phyloP scores from a whole-genome alignment of 2,113 vertebrate genomes.

The Microtus ochrogaster region DNA sequence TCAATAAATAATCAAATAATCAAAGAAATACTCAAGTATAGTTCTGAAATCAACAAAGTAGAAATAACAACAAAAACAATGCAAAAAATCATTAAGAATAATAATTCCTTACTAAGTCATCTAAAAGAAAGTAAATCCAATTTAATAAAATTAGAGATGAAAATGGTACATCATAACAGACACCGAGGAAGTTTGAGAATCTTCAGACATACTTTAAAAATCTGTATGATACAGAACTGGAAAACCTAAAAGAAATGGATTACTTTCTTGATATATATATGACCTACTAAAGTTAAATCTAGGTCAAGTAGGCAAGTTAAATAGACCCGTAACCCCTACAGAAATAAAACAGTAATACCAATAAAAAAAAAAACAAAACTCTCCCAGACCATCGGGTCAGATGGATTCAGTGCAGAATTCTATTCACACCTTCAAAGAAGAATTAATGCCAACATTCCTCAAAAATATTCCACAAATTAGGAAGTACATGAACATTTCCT shows the following conservation, averaged over 20 bases:
- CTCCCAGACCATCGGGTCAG: background rate
- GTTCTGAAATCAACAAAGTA: background rate
- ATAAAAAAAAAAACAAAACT: background rate
- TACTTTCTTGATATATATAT: background rate
- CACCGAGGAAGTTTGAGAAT: no score
- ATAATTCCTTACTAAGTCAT: background rate
- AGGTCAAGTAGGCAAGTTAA: background rate
- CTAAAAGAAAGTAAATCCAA: background rate
- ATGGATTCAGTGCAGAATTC: background rate
- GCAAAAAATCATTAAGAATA: background rate
- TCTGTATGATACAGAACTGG: background rate
- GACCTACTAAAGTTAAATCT: background rate
- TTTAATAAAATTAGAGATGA: background rate
- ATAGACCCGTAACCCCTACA: background rate
- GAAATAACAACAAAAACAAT: background rate
- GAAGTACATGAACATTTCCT: background rate
- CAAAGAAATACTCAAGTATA: background rate
- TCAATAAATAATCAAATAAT: no score
- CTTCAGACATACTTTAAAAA: background rate
- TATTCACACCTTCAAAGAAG: background rate
- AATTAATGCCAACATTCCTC: background rate
- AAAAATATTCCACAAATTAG: background rate
- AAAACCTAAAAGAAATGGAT: background rate
- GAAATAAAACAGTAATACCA: background rate
- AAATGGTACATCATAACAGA: background rate